Conservation (phyloP, 2,888 invertebrate genomes). For the Rotaria sp. region DNA sequence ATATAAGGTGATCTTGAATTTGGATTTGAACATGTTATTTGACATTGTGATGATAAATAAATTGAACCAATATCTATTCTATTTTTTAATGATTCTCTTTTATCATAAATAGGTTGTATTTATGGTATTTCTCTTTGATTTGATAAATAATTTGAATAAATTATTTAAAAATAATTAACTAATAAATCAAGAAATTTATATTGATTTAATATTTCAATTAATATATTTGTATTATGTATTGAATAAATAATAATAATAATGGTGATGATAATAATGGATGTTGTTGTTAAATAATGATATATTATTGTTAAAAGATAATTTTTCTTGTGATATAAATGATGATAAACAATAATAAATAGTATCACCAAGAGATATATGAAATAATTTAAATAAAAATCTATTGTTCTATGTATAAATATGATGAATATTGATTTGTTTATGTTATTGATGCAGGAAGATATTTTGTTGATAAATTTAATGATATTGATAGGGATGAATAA, state of each 20-base stretch:
- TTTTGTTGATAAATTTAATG: background rate
- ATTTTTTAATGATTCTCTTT: background rate
- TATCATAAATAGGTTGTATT: background rate
- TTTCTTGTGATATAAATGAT: background rate
- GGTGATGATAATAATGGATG: conserved; percentile 23
- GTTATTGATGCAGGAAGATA: background rate
- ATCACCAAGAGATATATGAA: background rate
- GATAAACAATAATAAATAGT: conserved; percentile 26
- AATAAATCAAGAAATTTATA: background rate
- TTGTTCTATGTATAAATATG: conserved; percentile 20
- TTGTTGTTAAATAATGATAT: conserved; percentile 4
- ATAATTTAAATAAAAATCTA: background rate
- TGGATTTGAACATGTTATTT: conserved; percentile 25
- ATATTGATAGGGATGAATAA: background rate
- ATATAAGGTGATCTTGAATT: background rate
- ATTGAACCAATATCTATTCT: conserved; percentile 16
- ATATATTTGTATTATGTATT: background rate
- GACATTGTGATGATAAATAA: background rate
- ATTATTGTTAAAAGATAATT: background rate
- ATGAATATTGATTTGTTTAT: background rate
- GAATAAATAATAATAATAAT: background rate
- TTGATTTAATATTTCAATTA: background rate
- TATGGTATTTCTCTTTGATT: background rate
- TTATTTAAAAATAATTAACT: background rate
- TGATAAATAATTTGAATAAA: background rate